These are phyloP conservation scores for Peucedramus taeniatus DNA, from an alignment of 2,113 vertebrate species.

Conservation along the genomic window DNA sequence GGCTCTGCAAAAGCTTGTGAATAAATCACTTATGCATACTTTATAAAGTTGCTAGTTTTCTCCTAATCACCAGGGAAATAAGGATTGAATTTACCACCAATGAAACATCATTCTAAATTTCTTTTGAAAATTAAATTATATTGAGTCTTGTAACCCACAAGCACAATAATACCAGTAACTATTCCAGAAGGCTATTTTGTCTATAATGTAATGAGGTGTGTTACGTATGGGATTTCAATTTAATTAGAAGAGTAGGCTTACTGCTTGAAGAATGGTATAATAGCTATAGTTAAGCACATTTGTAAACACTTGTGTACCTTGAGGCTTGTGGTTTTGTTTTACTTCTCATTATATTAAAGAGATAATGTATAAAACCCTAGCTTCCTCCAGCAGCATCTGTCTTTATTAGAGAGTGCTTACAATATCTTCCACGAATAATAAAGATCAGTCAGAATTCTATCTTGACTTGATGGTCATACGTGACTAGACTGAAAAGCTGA, in stretches of 20 bases:
- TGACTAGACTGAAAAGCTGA: neutral
- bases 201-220: slow-evolving; percentile 36
- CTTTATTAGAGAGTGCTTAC: neutral
- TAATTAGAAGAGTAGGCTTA: slow-evolving; percentile 39
- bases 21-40: neutral
- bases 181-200: slow-evolving; percentile 43
- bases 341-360: slow-evolving; percentile 11
- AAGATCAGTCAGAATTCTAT: neutral
- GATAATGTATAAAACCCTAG: neutral
- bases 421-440: neutral
- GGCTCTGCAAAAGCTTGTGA: neutral
- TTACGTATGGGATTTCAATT: slow-evolving; percentile 44
- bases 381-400: neutral
- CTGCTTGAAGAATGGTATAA: slow-evolving; percentile 21
- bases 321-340: slow-evolving; percentile 23
- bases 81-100: slow-evolving; percentile 23
- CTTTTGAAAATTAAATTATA: slow-evolving; percentile 38
- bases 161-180: slow-evolving; percentile 22
- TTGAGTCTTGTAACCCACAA: neutral
- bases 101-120: slow-evolving; percentile 30
- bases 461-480: neutral
- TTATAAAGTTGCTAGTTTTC: neutral
- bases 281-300: slow-evolving; percentile 31
- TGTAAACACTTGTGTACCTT: slow-evolving; percentile 44
- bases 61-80: slow-evolving; percentile 20